These are phyloP conservation scores for Tetranychus piercei DNA, from an alignment of 2,888 invertebrate species.

Conservation along the genomic window DNA sequence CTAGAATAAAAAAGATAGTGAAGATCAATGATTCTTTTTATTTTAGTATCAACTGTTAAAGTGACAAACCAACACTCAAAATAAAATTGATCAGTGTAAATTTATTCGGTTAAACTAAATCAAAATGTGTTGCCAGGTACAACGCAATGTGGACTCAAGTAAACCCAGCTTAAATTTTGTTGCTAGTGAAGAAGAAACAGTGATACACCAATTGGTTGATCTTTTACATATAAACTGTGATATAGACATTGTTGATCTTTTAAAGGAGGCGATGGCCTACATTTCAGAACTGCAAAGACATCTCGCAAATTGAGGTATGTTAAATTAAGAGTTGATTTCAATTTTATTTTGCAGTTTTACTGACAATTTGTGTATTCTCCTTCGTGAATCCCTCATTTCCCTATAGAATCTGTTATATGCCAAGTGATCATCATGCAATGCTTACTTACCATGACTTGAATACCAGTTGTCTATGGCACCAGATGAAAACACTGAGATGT, in stretches of 20 bases:
- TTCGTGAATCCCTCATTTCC: no score
- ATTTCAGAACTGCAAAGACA: background rate
- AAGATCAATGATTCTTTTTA: no score
- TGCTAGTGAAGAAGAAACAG: background rate
- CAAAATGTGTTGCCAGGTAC: background rate
- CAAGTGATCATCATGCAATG: background rate
- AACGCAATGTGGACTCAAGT: no score
- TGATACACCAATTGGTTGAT: background rate
- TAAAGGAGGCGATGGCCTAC: background rate
- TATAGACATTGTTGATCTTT: background rate
- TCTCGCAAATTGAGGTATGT: background rate
- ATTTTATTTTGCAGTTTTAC: no score
- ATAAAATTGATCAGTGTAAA: background rate
- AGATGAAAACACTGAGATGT: slow-evolving; percentile 32
- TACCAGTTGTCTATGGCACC: slow-evolving; percentile 3
- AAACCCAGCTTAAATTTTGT: background rate
- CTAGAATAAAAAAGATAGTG: no score
- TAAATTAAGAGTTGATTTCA: no score
- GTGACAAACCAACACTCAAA: background rate
- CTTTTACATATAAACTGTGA: background rate
- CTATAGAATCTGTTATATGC: background rate
- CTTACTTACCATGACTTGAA: slow-evolving; percentile 7
- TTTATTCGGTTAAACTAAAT: background rate
- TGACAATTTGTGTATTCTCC: no score
- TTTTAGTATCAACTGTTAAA: background rate